Base-by-base conservation (phyloP, 2,113 vertebrate genomes). In the Aspiorhynchus laticeps region DNA sequence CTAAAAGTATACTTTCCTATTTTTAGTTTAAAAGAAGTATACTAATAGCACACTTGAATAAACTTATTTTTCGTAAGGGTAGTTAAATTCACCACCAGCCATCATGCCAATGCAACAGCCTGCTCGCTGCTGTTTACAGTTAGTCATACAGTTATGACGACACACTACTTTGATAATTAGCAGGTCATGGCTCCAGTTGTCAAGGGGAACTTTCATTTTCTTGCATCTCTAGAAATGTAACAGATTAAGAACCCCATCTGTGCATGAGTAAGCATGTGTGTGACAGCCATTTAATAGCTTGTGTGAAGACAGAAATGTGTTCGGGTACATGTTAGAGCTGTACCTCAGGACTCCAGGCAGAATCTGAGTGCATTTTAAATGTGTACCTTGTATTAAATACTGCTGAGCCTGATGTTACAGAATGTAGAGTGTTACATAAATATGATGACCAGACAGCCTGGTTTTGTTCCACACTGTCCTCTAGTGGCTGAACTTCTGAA, bases 401-500 rank as follows among this genome's bases (percentile, higher is more conserved):
- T 79, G 48, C 28, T 19, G 36, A 12, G 48, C 28, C 76, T 24
- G 69, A 73, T 73, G 31, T 69, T 69, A 69, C 11, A 67, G 14
- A 67, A 67, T 8, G 63, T 67, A 67, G 65, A 67, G 65, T 14
- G 8, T 33, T 67, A 4, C 65, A 67, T 31, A 33, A 67, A 33
- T 67, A 67, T 17, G 28, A 14, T 67, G 65, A 19, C 65, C 28
- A 67, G 28, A 67, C 14, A 67, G 17, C 65, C 28, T 1, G 6
- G 31, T 8, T 51, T 87, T 87, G 69, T 8, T 85, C 48, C 19
- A 85, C 36, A 71, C 85, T 82, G 85, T 67, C 82, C 85, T 82
- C 88, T 89, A n/a, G 59, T 85, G 83, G 77, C 43, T 59, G 17
- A n/a, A n/a, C n/a, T n/a, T n/a, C n/a, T n/a, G n/a, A 80, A 87